Evolutionary conservation across 2,797 vertebrate species (phyloP).

Genomic region (Sphaeramia orbicularis): DNA sequence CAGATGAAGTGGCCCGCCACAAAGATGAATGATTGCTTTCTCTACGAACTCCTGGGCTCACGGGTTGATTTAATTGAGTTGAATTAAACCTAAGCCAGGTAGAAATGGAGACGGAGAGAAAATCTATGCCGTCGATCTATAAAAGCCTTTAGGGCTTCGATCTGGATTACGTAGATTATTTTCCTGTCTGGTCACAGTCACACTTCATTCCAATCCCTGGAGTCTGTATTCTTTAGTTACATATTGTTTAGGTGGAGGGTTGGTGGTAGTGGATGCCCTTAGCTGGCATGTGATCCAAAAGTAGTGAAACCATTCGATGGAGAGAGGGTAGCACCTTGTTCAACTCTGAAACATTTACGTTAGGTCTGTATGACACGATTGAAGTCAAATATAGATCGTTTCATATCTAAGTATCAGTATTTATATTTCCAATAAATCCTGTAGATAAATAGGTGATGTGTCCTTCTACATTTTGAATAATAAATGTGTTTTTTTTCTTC

Average conservation of each 20-base stretch:
- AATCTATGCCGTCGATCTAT: conserved; percentile 86
- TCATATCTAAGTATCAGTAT: no score
- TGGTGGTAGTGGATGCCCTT: conserved; percentile 11
- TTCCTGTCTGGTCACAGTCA: conserved; percentile 82
- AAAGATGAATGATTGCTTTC: conserved; percentile 83
- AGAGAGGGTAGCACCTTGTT: conserved; percentile 3
- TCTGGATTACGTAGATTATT: conserved; percentile 86
- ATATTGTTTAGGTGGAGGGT: conserved; percentile 50
- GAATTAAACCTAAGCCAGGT: conserved; percentile 87
- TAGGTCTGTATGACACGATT: no score
- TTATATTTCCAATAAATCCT: no score
- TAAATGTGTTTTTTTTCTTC: no score
- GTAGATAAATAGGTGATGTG: no score
- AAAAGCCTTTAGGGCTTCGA: conserved; percentile 88
- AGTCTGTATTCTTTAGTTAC: conserved; percentile 63
- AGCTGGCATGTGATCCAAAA: conserved; percentile 7
- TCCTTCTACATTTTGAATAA: no score
- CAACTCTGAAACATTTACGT: no score
- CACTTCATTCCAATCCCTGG: conserved; percentile 73
- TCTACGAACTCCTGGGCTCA: conserved; percentile 75
- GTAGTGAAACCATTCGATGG: not conserved
- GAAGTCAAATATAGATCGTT: no score
- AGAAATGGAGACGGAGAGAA: conserved; percentile 83
- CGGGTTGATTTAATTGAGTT: conserved; percentile 87
- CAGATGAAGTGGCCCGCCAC: conserved; percentile 76